Base-by-base conservation (phyloP, 2,113 vertebrate genomes). In the Pitta sordida region DNA sequence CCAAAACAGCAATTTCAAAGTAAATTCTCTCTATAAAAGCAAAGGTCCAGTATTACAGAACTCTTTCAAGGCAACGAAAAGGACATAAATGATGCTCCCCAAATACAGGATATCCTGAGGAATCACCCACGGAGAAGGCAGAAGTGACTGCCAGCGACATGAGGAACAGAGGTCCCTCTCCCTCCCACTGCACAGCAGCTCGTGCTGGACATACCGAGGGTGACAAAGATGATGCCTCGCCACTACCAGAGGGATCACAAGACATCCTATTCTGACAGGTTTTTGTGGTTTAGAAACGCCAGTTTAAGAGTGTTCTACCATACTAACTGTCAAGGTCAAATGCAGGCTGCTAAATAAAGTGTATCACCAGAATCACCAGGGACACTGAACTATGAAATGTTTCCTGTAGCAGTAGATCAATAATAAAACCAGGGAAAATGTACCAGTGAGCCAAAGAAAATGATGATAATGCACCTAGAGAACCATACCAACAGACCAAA, bases 91-190 rank as follows among this genome's bases (percentile, higher is more conserved):
- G 4, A 49, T 7, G 23, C 9, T 58, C 34, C 62, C 43, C n/a
- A 74, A 41, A 58, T 9, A 34, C 16, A 65, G 30, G 6, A 39
- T 10, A 70, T 6, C 10, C 51, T 27, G 43, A 84, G 44, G 70
- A 48, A 82, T 24, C 32, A 8, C 10, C 10, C 52, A 0, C 1
- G 10, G 18, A 81, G 46, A 48, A 27, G 39, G 46, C 0, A 44
- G 21, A 52, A 22, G 37, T 23, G 23, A 64, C 23, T 30, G 5
- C 19, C 49, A 77, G 32, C 8, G 56, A n/a, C 41, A 19, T 4
- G 2, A 82, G 37, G 18, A 78, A 29, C 51, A 80, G 36, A 71
- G 69, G 46, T 11, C 13, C 7, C 27, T 24, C 24, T 10, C 53
- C 27, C 43, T 67, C 18, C 7, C 48, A 73, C 24, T 3, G 5